These are phyloP conservation scores for Pholis gunnellus DNA, from an alignment of 2,113 vertebrate genomes.

Conservation along the genomic window DNA sequence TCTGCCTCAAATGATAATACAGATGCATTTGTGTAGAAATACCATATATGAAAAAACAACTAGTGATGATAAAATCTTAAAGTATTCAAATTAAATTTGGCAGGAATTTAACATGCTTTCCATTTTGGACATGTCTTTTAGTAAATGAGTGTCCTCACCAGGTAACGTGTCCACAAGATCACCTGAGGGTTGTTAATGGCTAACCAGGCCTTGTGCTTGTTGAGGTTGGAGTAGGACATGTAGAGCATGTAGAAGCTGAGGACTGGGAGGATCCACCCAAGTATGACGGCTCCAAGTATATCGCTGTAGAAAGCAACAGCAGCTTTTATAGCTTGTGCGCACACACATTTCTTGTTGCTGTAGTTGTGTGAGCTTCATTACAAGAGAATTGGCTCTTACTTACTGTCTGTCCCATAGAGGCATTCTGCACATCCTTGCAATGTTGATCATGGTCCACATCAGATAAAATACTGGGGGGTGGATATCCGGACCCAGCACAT, in stretches of 20 bases:
- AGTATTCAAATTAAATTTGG: too few relatives aligned
- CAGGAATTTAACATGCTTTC: not conserved
- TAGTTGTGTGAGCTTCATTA: not conserved
- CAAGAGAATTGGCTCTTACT: conserved; percentile 29
- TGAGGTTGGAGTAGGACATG: conserved; percentile 73
- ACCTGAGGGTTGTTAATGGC: conserved; percentile 57
- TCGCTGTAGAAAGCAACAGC: conserved; percentile 46
- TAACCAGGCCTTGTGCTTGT: conserved; percentile 63
- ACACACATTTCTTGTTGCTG: not conserved
- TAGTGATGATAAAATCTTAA: not conserved
- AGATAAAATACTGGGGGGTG: conserved; percentile 75
- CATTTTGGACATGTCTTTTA: not conserved
- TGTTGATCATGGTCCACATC: conserved; percentile 62
- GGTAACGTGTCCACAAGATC: conserved; percentile 65
- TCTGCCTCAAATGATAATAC: conserved; percentile 48
- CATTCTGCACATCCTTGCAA: conserved; percentile 54
- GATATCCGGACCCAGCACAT: conserved; percentile 66
- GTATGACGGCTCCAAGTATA: conserved; percentile 37
- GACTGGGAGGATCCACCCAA: conserved; percentile 47
- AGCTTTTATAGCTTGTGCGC: not conserved
- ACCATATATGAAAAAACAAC: not conserved
- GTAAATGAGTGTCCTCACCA: conserved; percentile 54
- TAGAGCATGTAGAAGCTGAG: conserved; percentile 71
- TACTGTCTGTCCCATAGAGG: conserved; percentile 68
- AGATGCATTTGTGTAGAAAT: not conserved